phyloP scores from a whole-genome alignment of 2,113 vertebrate genomes.

The Upupa epops region DNA sequence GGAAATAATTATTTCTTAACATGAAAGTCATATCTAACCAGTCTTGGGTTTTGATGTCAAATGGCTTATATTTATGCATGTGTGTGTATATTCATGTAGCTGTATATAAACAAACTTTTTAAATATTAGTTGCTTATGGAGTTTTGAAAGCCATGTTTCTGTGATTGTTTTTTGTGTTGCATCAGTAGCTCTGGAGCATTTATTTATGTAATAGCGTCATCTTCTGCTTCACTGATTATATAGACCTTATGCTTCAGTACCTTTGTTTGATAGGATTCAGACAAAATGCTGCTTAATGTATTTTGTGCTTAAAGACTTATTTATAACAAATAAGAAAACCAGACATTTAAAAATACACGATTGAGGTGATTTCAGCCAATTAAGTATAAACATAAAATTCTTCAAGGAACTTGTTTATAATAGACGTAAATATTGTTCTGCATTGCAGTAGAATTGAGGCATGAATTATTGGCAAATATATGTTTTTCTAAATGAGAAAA shows the following conservation, averaged over 20 bases:
- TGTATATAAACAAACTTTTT: neutral
- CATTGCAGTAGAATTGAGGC: neutral
- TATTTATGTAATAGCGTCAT: slow-evolving; percentile 80
- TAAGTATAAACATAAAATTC: slow-evolving; percentile 19
- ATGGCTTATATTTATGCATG: neutral
- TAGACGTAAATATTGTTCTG: neutral
- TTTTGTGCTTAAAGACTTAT: slow-evolving; percentile 74
- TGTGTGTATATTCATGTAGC: neutral
- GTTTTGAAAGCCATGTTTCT: slow-evolving; percentile 70
- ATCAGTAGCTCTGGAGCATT: slow-evolving; percentile 75
- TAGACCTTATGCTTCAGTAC: slow-evolving; percentile 73
- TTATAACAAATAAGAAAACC: slow-evolving; percentile 65
- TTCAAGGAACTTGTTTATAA: slow-evolving; percentile 6
- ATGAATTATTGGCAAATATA: neutral
- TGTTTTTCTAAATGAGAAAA: too few relatives aligned
- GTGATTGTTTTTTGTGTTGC: slow-evolving; percentile 78
- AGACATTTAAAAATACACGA: slow-evolving; percentile 57
- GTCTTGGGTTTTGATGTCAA: neutral
- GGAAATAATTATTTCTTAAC: neutral
- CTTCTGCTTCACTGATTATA: slow-evolving; percentile 74
- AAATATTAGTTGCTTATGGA: slow-evolving; percentile 36
- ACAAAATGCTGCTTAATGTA: slow-evolving; percentile 71
- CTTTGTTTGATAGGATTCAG: slow-evolving; percentile 72
- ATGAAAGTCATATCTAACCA: neutral
- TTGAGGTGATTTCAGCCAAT: slow-evolving; percentile 56